phyloP scores from a whole-genome alignment of 1,140 invertebrate species.

The Lepidostoma basale region DNA sequence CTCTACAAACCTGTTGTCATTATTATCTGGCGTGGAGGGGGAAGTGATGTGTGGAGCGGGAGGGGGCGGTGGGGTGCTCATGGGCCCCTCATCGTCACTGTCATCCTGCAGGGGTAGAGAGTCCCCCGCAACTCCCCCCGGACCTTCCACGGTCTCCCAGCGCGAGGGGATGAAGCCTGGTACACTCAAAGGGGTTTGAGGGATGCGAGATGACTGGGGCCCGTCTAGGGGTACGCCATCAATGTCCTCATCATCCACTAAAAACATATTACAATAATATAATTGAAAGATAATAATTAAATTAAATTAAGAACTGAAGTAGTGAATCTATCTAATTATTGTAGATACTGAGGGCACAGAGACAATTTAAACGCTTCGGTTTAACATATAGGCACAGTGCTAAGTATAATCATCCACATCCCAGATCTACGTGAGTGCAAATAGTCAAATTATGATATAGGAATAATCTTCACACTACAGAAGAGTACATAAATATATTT shows the following conservation, averaged over 20 bases:
- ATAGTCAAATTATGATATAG: no score
- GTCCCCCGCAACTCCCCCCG: slow-evolving; percentile 70
- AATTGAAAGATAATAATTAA: no score
- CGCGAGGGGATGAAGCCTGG: slow-evolving; percentile 85
- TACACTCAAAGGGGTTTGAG: slow-evolving; percentile 28
- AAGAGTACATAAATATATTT: no score
- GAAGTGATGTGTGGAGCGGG: slow-evolving; percentile 28
- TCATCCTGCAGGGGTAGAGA: no score
- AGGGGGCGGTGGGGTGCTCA: slow-evolving; percentile 46
- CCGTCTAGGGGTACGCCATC: slow-evolving; percentile 79
- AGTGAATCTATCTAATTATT: no score
- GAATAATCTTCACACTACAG: no score
- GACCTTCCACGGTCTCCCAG: slow-evolving; percentile 95
- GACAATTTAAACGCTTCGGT: no score
- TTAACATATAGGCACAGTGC: no score
- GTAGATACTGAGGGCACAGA: no score
- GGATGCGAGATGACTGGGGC: slow-evolving; percentile 15
- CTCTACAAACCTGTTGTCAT: slow-evolving; percentile 42
- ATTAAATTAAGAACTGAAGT: no score
- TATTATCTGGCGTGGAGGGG: slow-evolving; percentile 35
- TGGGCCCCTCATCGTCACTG: slow-evolving; percentile 78
- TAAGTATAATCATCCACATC: no score
- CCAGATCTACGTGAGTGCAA: no score
- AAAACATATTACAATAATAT: slow-evolving; percentile 30
- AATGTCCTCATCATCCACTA: slow-evolving; percentile 77